These are phyloP conservation scores for Anolis apletophallus DNA, from an alignment of 2,797 vertebrate genomes.

Conservation along the genomic window DNA sequence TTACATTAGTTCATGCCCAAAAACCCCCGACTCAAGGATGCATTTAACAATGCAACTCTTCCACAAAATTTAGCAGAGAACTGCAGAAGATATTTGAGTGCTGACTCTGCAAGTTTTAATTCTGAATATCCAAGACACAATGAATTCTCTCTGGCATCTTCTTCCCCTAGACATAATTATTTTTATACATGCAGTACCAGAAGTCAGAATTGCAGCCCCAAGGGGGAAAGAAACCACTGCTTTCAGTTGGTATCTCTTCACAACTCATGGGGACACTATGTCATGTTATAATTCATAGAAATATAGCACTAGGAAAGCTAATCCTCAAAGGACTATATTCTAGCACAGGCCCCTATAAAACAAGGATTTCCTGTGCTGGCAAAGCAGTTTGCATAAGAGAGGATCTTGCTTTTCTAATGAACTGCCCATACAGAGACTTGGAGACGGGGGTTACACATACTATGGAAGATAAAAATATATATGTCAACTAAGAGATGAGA, in stretches of 20 bases:
- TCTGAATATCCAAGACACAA: slow-evolving; percentile 9
- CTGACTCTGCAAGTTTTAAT: slow-evolving; percentile 30
- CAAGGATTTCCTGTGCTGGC: background rate
- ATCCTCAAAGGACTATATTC: slow-evolving; percentile 8
- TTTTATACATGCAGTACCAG: slow-evolving; percentile 18
- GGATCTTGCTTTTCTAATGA: slow-evolving; percentile 1
- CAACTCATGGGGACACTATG: background rate
- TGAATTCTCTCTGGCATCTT: background rate
- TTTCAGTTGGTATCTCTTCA: background rate
- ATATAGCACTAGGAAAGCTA: background rate
- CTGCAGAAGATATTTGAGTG: background rate
- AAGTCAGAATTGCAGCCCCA: background rate
- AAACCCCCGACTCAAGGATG: background rate
- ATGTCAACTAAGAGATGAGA: background rate
- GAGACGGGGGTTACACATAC: too few species aligned
- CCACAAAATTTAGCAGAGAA: slow-evolving; percentile 3
- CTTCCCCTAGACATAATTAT: slow-evolving; percentile 6
- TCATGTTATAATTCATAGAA: slow-evolving; percentile 14
- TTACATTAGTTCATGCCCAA: background rate
- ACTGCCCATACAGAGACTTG: background rate
- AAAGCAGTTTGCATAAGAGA: slow-evolving; percentile 4
- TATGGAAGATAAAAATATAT: background rate
- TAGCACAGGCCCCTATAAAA: slow-evolving; percentile 8
- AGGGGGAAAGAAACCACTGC: background rate
- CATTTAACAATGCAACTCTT: background rate